phyloP scores from a whole-genome alignment of 2,797 vertebrate genomes.

The Chiloscyllium punctatum region DNA sequence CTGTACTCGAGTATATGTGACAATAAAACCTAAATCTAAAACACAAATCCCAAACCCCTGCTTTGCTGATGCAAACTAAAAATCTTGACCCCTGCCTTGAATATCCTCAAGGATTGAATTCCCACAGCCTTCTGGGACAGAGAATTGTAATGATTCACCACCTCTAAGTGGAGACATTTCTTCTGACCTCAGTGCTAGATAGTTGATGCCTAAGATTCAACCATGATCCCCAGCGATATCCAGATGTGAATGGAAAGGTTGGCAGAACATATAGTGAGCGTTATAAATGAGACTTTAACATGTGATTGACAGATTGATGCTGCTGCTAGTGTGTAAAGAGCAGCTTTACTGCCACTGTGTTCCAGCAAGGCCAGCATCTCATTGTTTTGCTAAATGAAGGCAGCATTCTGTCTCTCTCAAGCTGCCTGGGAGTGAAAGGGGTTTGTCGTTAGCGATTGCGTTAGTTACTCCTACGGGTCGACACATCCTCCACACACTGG shows the following conservation, averaged over 20 bases:
- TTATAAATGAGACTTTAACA: neutral
- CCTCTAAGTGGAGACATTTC: neutral
- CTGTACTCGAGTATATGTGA: too few relatives aligned
- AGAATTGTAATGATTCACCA: neutral
- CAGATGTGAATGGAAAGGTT: neutral
- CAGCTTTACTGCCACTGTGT: neutral
- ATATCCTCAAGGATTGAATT: neutral
- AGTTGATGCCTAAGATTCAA: neutral
- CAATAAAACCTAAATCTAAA: too few relatives aligned
- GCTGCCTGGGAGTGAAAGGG: neutral
- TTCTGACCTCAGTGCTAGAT: neutral
- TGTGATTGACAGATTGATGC: neutral
- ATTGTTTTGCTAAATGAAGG: neutral
- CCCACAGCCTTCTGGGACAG: neutral
- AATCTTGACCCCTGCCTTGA: neutral
- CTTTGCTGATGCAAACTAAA: neutral
- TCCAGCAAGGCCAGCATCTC: neutral
- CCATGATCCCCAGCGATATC: neutral
- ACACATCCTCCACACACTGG: neutral
- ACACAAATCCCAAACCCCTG: too few relatives aligned
- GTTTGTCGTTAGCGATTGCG: neutral
- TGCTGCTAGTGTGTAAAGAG: neutral
- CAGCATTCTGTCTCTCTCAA: neutral
- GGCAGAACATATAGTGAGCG: neutral
- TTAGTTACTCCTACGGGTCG: neutral